Evolutionary conservation across 1,140 invertebrate species (phyloP), one percentile per base, ranked within the genome.

Genomic region (Acarapis woodi): DNA sequence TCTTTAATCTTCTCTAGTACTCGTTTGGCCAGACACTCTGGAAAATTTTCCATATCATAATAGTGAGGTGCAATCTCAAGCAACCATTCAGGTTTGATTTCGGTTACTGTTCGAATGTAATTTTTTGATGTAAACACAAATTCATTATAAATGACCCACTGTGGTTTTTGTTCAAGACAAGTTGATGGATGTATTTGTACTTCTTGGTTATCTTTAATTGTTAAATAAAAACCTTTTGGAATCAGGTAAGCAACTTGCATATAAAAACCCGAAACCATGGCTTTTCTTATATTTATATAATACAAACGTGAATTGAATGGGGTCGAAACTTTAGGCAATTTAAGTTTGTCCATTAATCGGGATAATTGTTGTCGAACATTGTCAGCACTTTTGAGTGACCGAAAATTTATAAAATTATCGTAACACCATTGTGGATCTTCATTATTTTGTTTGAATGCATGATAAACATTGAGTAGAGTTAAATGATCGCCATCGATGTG

Each of bases 121-220:
- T 99, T 97, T 58, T 97, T 97, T 10, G 88, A 94, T 22, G 93
- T 99, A 36, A 99, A 62, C 21, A 99, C 93, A 58, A 99, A 97
- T 60, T 99, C 93, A 59, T 99, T 96, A 59, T 99, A 99, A 35
- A 99, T 71, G 14, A 96, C 88, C 90, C 90, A 99, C 53, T 97
- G 90, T 3, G 93, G 93, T 61, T 96, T 96, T 56, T 97, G 90
- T 59, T 94, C 88, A 12, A 99, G 62, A 57, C 87, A 94, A 14
- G 87, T 94, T 32, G 87, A 94, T 0, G 93, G 93, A 63, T 99
- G 93, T 10, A 99, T 64, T 55, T 96, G 87, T 6, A 99, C 90
- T 37, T 85, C 70, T 63, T 97, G 93, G 60, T 94, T 96, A 61
- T 99, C 93, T 55, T 97, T 97, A 31, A 94, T 83, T 12, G 90